Evolutionary conservation across 2,888 invertebrate species (phyloP).

Genomic region (Pyralis farinalis): DNA sequence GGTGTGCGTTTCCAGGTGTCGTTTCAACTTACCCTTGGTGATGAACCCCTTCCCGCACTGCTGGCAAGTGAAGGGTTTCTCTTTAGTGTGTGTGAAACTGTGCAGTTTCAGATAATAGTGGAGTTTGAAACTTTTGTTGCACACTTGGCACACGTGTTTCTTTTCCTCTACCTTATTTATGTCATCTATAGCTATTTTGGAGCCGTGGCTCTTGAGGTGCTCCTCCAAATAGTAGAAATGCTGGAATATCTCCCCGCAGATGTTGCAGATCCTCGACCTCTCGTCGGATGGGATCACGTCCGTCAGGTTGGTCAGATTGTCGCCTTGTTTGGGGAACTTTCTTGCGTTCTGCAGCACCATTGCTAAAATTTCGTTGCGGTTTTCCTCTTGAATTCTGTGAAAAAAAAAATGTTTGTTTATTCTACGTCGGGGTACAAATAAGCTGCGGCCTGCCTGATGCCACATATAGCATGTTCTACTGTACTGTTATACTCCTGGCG

Average conservation of each 20-base stretch:
- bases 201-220: slow-evolving; percentile 64
- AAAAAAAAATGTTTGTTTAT: too few relatives aligned
- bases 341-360: slow-evolving; percentile 71
- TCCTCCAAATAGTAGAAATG: slow-evolving; percentile 71
- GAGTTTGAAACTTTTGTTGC: slow-evolving; percentile 63
- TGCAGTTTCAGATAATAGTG: slow-evolving; percentile 69
- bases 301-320: slow-evolving; percentile 22
- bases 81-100: slow-evolving; percentile 67
- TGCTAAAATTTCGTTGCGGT: slow-evolving; percentile 60
- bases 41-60: slow-evolving; percentile 73
- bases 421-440: too few relatives aligned
- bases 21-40: slow-evolving; percentile 63
- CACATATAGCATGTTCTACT: too few relatives aligned
- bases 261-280: slow-evolving; percentile 63
- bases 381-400: slow-evolving; percentile 59
- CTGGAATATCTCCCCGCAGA: slow-evolving; percentile 68
- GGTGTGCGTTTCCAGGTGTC: slow-evolving; percentile 64
- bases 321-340: slow-evolving; percentile 48
- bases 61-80: slow-evolving; percentile 67
- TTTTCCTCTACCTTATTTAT: slow-evolving; percentile 47
- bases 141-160: slow-evolving; percentile 58
- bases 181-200: slow-evolving; percentile 54
- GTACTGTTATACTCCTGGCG: too few relatives aligned
- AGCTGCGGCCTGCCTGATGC: too few relatives aligned
- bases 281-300: slow-evolving; percentile 45